phyloP scores from a whole-genome alignment of 1,140 invertebrate genomes.

The Drosophila pseudoobscura region DNA sequence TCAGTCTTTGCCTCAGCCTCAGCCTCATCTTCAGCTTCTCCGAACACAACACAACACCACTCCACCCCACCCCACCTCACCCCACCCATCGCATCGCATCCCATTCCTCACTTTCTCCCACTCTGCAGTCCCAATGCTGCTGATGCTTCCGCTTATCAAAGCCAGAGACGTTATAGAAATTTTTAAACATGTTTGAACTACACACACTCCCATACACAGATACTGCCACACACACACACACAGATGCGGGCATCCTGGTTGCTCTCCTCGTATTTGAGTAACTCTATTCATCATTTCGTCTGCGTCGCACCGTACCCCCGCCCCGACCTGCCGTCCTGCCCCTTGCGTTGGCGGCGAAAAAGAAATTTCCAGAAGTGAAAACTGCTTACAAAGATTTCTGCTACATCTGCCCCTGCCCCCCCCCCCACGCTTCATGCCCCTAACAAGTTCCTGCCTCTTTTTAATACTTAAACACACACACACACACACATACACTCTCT shows the following conservation, averaged over 20 bases:
- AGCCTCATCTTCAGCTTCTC: not conserved
- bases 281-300: constrained; percentile 78
- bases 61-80: not conserved
- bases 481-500: constrained; percentile 22
- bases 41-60: not conserved
- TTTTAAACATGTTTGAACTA: constrained; percentile 77
- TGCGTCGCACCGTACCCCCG: no score
- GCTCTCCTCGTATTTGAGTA: constrained; percentile 66
- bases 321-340: not conserved
- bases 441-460: constrained; percentile 22
- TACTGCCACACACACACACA: constrained; percentile 9
- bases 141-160: constrained; percentile 25
- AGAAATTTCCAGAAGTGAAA: constrained; percentile 74
- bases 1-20: not conserved
- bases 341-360: constrained; percentile 13
- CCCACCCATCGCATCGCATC: not conserved
- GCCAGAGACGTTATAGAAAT: constrained; percentile 72
- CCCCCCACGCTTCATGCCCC: not conserved
- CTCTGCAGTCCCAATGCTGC: not conserved
- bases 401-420: constrained; percentile 31
- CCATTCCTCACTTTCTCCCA: not conserved
- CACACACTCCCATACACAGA: constrained; percentile 36
- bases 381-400: constrained; percentile 79
- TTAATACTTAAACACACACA: constrained; percentile 54
- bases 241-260: constrained; percentile 28